phyloP scores from a whole-genome alignment of 1,140 invertebrate species.

The Bursaphelenchus mucronatus region DNA sequence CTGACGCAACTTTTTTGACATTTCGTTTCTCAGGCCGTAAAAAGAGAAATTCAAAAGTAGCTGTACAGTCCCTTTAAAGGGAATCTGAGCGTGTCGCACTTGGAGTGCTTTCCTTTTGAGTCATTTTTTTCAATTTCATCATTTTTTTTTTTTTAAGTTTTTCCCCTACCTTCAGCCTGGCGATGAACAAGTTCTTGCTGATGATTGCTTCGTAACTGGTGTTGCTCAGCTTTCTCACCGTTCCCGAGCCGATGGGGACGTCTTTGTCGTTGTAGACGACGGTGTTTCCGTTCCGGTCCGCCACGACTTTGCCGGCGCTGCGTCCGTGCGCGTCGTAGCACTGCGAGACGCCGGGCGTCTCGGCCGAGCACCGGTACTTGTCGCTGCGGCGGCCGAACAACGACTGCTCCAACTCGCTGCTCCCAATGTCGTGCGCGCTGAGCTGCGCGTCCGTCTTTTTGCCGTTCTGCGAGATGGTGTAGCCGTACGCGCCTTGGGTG shows the following conservation, averaged over 20 bases:
- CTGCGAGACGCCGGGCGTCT: conserved; percentile 59
- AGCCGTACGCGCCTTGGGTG: conserved; percentile 53
- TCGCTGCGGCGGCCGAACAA: conserved; percentile 57
- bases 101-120: no score
- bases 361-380: conserved; percentile 60
- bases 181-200: conserved; percentile 59
- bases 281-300: conserved; percentile 60
- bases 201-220: conserved; percentile 57
- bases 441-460: conserved; percentile 54
- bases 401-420: conserved; percentile 44
- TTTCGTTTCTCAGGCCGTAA: no score
- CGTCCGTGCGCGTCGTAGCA: conserved; percentile 58
- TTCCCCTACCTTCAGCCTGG: conserved; percentile 40
- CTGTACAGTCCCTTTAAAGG: no score
- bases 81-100: no score
- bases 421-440: conserved; percentile 45
- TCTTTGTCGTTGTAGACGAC: conserved; percentile 60
- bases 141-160: no score
- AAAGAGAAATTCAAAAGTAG: no score
- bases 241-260: conserved; percentile 57
- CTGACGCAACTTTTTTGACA: no score
- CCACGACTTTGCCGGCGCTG: conserved; percentile 58
- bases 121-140: no score
- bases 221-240: conserved; percentile 48
- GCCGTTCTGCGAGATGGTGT: conserved; percentile 55